phyloP scores from a whole-genome alignment of 2,113 vertebrate genomes.

The Dunckerocampus dactyliophorus region DNA sequence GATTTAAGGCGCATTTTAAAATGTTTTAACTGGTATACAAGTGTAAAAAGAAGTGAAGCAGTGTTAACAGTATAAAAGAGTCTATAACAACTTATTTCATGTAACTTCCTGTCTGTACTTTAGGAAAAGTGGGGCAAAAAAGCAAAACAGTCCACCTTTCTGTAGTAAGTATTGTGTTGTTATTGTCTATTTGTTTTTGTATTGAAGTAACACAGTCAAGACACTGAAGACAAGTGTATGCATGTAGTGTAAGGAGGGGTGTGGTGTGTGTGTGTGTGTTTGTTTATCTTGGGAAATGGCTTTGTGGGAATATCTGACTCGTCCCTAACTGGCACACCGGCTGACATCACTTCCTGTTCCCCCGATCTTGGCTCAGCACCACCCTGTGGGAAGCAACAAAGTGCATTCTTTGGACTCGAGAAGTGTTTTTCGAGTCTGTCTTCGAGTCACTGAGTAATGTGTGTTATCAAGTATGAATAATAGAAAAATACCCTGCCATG shows the following conservation, averaged over 20 bases:
- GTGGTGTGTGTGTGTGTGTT: conserved; percentile 36
- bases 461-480: not conserved
- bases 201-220: conserved; percentile 33
- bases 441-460: not conserved
- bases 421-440: conserved; percentile 16
- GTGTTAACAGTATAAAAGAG: too few relatives aligned
- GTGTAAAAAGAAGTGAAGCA: too few relatives aligned
- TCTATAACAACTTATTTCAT: too few relatives aligned
- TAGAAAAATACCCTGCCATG: not conserved
- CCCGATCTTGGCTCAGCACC: conserved; percentile 41
- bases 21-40: too few relatives aligned
- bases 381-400: conserved; percentile 30
- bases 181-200: not conserved
- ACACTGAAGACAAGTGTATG: conserved; percentile 34
- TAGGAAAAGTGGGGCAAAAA: too few relatives aligned
- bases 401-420: conserved; percentile 29
- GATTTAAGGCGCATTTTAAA: too few relatives aligned
- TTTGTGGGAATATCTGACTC: conserved; percentile 68
- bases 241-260: not conserved
- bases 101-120: too few relatives aligned
- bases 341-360: conserved; percentile 67
- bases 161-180: too few relatives aligned
- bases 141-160: too few relatives aligned
- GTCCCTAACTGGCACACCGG: conserved; percentile 62
- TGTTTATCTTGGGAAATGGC: conserved; percentile 68